phyloP scores from a whole-genome alignment of 2,113 vertebrate genomes.

The Pachypanchax playfairii region DNA sequence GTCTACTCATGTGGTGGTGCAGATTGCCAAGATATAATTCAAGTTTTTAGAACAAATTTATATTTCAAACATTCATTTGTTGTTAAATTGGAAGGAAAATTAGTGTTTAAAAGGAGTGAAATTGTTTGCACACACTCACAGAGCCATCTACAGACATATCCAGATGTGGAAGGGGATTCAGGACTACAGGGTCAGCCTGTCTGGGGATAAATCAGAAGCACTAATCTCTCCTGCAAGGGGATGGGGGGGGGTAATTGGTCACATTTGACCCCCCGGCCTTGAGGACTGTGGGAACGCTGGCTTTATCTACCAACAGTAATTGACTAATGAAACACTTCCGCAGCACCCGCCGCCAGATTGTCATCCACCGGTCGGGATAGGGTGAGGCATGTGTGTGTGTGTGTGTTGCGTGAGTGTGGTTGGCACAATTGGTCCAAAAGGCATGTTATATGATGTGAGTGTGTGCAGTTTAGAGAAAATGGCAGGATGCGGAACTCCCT shows the following conservation, averaged over 20 bases:
- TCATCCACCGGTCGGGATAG: conserved; percentile 62
- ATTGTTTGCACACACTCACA: conserved; percentile 16
- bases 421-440: conserved; percentile 35
- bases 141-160: conserved; percentile 14
- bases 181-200: conserved; percentile 62
- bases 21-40: neutral
- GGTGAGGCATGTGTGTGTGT: conserved; percentile 50
- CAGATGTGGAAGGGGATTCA: conserved; percentile 63
- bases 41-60: neutral
- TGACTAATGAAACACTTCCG: conserved; percentile 84
- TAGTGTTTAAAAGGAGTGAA: conserved; percentile 5
- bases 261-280: conserved; percentile 75
- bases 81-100: neutral
- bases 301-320: conserved; percentile 81
- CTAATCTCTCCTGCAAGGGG: conserved; percentile 72
- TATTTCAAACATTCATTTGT: neutral
- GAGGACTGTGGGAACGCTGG: conserved; percentile 76
- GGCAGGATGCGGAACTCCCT: conserved; percentile 78
- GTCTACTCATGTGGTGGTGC: conserved; percentile 17
- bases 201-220: conserved; percentile 73
- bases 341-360: conserved; percentile 64
- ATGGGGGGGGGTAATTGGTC: conserved; percentile 78
- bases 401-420: conserved; percentile 39
- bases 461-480: conserved; percentile 68
- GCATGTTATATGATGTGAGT: conserved; percentile 25